phyloP scores from a whole-genome alignment of 2,113 vertebrate genomes.

The Corydoras maculifer region DNA sequence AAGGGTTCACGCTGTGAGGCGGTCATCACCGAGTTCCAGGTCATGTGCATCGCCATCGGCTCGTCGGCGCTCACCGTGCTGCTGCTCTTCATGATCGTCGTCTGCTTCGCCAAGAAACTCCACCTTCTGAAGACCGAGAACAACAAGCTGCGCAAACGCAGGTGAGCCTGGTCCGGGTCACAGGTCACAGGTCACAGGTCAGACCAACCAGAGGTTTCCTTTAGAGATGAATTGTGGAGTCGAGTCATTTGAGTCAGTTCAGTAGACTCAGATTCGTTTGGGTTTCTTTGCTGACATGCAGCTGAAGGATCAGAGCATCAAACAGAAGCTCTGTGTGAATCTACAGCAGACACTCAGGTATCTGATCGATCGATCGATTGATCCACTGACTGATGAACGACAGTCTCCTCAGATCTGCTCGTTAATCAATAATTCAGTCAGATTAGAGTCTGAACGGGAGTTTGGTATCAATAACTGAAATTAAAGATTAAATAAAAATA shows the following conservation, averaged over 20 bases:
- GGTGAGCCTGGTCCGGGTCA: conserved; percentile 66
- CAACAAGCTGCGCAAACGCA: conserved; percentile 89
- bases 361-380: too few species aligned
- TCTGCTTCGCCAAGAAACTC: conserved; percentile 98
- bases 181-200: background rate
- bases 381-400: too few species aligned
- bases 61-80: conserved; percentile 83
- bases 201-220: background rate
- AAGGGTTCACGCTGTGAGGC: conserved; percentile 91
- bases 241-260: too few species aligned
- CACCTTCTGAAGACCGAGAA: conserved; percentile 96
- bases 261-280: too few species aligned
- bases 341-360: too few species aligned
- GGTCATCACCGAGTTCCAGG: conserved; percentile 97
- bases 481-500: background rate
- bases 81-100: conserved; percentile 95
- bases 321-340: too few species aligned
- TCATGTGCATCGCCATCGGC: conserved; percentile 90
- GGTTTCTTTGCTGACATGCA: too few species aligned
- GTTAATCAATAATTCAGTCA: too few species aligned
- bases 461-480: background rate
- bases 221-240: too few species aligned
- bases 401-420: too few species aligned
- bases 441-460: too few species aligned
- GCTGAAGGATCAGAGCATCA: too few species aligned